Conservation (phyloP, 2,113 vertebrate genomes). For the Motacilla tschutschensis region DNA sequence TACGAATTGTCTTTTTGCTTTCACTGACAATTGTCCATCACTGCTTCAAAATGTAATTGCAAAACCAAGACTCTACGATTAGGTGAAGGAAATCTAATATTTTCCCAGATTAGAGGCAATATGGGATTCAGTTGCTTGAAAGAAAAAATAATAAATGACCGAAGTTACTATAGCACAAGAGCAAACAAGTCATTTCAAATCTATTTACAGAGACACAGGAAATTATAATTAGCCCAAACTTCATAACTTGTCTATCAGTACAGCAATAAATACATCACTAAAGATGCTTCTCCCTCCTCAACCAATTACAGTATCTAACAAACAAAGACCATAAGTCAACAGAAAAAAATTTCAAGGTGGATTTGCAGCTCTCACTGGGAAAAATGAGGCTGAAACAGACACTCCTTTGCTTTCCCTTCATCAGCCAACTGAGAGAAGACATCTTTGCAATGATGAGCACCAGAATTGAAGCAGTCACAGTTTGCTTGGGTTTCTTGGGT, state of each 20-base stretch:
- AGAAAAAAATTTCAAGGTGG: neutral
- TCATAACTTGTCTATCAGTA: neutral
- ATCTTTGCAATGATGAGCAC: neutral
- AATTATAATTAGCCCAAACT: slow-evolving; percentile 16
- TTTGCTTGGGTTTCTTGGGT: rapidly evolving
- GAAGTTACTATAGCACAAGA: neutral
- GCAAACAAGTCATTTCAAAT: neutral
- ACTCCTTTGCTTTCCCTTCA: neutral
- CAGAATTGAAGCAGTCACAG: neutral
- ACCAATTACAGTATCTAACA: neutral
- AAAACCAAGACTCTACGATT: neutral
- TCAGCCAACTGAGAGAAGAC: neutral
- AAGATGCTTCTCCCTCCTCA: neutral
- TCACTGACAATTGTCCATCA: neutral
- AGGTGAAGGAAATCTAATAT: slow-evolving; percentile 32
- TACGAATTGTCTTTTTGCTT: neutral
- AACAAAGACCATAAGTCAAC: neutral
- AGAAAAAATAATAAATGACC: slow-evolving; percentile 2
- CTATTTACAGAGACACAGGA: slow-evolving; percentile 4
- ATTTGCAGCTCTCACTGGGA: neutral
- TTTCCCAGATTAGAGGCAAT: slow-evolving; percentile 22
- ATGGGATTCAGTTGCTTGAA: slow-evolving; percentile 3
- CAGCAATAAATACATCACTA: neutral
- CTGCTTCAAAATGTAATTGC: neutral
- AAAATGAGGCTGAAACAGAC: neutral